phyloP scores from a whole-genome alignment of 1,140 invertebrate species.

The Cydia pomonella region DNA sequence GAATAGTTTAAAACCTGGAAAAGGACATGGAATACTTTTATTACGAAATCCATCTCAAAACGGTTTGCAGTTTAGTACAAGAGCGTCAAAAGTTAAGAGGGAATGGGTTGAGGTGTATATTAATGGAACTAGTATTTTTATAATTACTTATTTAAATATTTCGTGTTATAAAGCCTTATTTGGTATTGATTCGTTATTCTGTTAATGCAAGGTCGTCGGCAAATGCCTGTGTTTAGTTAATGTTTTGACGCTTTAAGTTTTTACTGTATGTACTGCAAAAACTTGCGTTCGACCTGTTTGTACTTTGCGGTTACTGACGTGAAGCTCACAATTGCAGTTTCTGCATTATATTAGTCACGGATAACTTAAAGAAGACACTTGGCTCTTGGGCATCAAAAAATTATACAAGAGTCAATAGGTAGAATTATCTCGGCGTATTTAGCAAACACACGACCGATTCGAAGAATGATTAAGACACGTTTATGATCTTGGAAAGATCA shows the following conservation, averaged over 20 bases:
- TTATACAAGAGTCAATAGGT: background rate
- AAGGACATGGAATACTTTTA: too few species aligned
- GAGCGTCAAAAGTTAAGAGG: too few species aligned
- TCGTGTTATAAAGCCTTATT: slow-evolving; percentile 10
- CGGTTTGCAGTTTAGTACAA: too few species aligned
- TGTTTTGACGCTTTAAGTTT: slow-evolving; percentile 12
- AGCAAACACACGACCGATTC: too few species aligned
- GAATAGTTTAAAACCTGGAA: too few species aligned
- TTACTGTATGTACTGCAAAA: slow-evolving; percentile 16
- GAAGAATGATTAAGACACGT: too few species aligned
- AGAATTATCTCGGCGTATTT: background rate
- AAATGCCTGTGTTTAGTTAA: slow-evolving; percentile 22
- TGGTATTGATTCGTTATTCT: slow-evolving; percentile 15
- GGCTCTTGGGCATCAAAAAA: background rate
- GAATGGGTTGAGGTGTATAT: too few species aligned
- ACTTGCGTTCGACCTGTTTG: slow-evolving; percentile 20
- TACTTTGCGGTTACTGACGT: slow-evolving; percentile 12
- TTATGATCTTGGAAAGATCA: too few species aligned
- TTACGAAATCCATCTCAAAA: too few species aligned
- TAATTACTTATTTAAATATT: background rate
- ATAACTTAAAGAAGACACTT: background rate
- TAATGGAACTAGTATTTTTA: background rate
- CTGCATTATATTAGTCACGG: slow-evolving; percentile 5
- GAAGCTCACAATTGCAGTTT: background rate
- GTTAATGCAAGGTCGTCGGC: slow-evolving; percentile 7